Evolutionary conservation across 2,797 vertebrate species (phyloP), one percentile per base, ranked within the genome.

Genomic region (Microtus obscurus): DNA sequence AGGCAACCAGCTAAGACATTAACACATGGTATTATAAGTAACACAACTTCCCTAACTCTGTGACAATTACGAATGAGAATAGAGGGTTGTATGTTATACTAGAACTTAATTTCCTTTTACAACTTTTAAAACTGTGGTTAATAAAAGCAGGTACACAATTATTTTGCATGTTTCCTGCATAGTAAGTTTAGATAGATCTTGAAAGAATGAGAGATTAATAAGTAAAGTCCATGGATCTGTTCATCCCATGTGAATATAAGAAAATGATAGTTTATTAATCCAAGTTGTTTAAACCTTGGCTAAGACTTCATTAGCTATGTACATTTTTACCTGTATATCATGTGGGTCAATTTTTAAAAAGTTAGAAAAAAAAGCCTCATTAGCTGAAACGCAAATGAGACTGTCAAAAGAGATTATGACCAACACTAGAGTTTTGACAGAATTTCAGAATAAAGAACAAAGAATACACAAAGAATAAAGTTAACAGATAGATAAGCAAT

Each of bases 341-440:
- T 17, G 92, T 17, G 93, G 0, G 9, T 40, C 86, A 94, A 95
- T 88, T 74, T 61, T 43, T 29, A 27, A 93, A 92, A 78, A 71
- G 43, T 4, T 37, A 83, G 53, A 61, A 34, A 7, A n/a, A 93
- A 93, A 79, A 86, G 53, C 19, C 29, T 91, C 86, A 82, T 78
- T 87, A 89, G 59, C 9, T 95, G 40, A 92, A 87, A 91, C 45
- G 59, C 67, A 95, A 91, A 95, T 40, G 19, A 92, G 96, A 91
- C 14, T 89, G 69, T 96, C 95, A 93, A 94, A 94, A 67, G 91
- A 96, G 94, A 96, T 86, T 34, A 40, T 63, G 27, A 59, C 48
- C 95, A 95, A 92, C n/a, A 90, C 80, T 93, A 90, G 87, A 91
- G 53, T 92, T 95, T 81, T 95, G 86, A 78, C 87, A 96, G 31